phyloP scores from a whole-genome alignment of 64 coral and sea anemone genomes.

The Platygyra sinensis region DNA sequence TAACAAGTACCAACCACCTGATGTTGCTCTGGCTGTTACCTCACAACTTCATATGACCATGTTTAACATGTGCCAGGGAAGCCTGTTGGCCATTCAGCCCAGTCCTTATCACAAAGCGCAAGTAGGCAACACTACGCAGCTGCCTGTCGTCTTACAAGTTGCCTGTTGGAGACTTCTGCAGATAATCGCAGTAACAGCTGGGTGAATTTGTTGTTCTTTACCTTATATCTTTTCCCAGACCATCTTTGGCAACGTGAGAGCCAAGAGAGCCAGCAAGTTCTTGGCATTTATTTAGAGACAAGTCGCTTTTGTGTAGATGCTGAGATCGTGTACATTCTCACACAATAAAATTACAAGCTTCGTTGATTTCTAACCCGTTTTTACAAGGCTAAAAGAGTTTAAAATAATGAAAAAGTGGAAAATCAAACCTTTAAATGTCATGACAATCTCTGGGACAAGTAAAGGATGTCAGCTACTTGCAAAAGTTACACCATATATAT shows the following conservation, averaged over 20 bases:
- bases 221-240: not conserved
- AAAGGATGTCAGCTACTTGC: no score
- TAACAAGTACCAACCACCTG: conserved; percentile 79
- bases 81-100: conserved; percentile 74
- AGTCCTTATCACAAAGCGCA: conserved; percentile 63
- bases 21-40: conserved; percentile 73
- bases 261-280: no score
- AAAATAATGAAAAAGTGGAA: no score
- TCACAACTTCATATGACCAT: conserved; percentile 62
- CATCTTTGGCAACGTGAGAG: not conserved
- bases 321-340: no score
- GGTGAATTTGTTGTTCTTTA: conserved; percentile 35
- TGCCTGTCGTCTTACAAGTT: conserved; percentile 74
- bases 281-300: no score
- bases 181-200: conserved; percentile 76
- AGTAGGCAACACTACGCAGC: conserved; percentile 37
- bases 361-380: no score
- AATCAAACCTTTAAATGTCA: no score
- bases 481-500: no score
- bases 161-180: conserved; percentile 82
- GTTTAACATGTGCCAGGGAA: conserved; percentile 68
- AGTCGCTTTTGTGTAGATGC: no score
- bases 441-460: no score
- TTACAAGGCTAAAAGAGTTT: no score
- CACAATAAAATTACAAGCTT: no score